Conservation (phyloP, 2,797 vertebrate genomes). For the Poeciliopsis infans region DNA sequence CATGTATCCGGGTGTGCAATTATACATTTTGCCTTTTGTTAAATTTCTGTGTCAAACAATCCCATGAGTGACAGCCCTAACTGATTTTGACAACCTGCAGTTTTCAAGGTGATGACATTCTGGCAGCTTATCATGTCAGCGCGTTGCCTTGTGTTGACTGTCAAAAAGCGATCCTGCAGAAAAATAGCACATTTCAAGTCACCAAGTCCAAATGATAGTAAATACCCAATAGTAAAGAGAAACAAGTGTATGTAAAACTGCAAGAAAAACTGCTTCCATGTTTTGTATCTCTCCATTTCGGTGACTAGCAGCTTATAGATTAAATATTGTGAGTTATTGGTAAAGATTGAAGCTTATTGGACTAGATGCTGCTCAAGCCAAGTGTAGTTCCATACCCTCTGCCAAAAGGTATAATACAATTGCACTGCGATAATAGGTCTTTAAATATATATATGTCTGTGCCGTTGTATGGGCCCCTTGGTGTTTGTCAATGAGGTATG, state of each 20-base stretch:
- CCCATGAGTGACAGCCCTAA: constrained; percentile 19
- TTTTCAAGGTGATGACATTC: constrained; percentile 36
- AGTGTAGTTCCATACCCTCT: constrained; percentile 41
- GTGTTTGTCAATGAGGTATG: constrained; percentile 71
- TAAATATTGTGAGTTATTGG: constrained; percentile 20
- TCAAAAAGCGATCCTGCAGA: neutral
- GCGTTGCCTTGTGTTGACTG: constrained; percentile 10
- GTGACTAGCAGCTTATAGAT: constrained; percentile 37
- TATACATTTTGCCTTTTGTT: constrained; percentile 17
- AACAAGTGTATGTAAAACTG: constrained; percentile 11
- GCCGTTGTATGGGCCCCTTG: constrained; percentile 62
- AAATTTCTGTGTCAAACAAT: constrained; percentile 6
- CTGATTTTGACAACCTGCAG: constrained; percentile 29
- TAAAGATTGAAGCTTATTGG: constrained; percentile 55
- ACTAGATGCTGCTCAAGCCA: constrained; percentile 50
- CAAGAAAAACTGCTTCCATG: neutral
- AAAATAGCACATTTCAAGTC: constrained; percentile 8
- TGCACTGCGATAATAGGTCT: constrained; percentile 69
- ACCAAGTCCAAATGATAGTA: neutral
- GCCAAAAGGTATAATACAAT: constrained; percentile 62
- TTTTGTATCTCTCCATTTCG: constrained; percentile 1
- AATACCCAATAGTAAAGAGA: neutral
- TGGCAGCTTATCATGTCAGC: constrained; percentile 15
- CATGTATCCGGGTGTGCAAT: constrained; percentile 16
- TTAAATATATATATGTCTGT: constrained; percentile 72